Conservation (phyloP, 2,113 vertebrate species). For the Pontoporia blainvillei region DNA sequence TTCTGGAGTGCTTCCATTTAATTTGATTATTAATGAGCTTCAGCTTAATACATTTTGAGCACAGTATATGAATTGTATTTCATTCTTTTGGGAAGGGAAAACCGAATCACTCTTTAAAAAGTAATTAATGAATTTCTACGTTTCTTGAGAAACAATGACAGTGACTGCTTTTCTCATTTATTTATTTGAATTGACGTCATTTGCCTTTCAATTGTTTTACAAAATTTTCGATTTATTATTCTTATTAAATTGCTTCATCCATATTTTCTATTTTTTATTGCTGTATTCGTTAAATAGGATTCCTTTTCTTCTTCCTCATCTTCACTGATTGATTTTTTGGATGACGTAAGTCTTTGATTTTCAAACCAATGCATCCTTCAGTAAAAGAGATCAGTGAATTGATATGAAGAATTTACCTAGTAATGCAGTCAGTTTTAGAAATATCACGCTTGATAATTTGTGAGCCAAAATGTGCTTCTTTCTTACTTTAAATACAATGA, state of each 20-base stretch:
- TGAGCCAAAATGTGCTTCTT: conserved; percentile 32
- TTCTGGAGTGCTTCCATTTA: no score
- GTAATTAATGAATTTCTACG: conserved; percentile 13
- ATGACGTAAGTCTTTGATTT: conserved; percentile 93
- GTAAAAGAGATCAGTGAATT: conserved; percentile 74
- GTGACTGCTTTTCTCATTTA: conserved; percentile 63
- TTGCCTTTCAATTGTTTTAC: conserved; percentile 78
- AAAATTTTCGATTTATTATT: conserved; percentile 72
- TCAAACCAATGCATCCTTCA: conserved; percentile 78
- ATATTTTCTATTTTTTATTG: conserved; percentile 85
- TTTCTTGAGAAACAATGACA: conserved; percentile 67
- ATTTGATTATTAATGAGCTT: conserved; percentile 1
- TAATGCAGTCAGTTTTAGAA: conserved; percentile 78
- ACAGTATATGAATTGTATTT: conserved; percentile 32
- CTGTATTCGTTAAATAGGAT: conserved; percentile 90
- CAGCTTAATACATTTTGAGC: conserved; percentile 23
- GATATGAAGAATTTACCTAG: conserved; percentile 70
- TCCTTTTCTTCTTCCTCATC: conserved; percentile 95
- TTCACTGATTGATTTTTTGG: conserved; percentile 98
- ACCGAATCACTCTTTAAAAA: conserved; percentile 52
- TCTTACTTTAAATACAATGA: conserved; percentile 39
- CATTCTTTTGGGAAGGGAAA: conserved; percentile 33
- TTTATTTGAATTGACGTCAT: conserved; percentile 72
- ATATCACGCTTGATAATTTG: conserved; percentile 48
- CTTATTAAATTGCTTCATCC: conserved; percentile 80